phyloP scores from a whole-genome alignment of 2,113 vertebrate genomes.

The Ictidomys tridecemlineatus region DNA sequence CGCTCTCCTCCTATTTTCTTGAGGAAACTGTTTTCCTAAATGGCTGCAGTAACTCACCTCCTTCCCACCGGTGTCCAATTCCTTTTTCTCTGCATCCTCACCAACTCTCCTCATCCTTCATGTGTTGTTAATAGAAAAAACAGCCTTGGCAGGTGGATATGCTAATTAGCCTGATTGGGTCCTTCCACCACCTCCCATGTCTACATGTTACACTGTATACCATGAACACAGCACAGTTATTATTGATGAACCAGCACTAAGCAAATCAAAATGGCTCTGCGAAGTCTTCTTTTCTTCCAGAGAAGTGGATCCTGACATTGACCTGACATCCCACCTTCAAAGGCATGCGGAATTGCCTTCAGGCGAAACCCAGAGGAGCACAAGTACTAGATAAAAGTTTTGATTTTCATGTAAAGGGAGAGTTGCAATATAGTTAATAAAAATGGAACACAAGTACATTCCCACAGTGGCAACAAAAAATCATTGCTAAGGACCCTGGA shows the following conservation, averaged over 20 bases:
- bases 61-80: rapidly evolving
- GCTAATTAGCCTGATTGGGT: background rate
- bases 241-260: background rate
- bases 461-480: background rate
- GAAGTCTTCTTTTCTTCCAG: background rate
- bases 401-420: background rate
- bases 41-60: background rate
- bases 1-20: background rate
- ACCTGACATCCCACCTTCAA: background rate
- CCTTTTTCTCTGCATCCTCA: background rate
- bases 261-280: background rate
- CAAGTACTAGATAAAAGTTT: background rate
- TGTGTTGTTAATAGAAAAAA: background rate
- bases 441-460: background rate
- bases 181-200: background rate
- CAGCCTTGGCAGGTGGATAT: background rate
- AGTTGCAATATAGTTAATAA: no score
- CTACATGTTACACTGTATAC: background rate
- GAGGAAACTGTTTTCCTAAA: background rate
- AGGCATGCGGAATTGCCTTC: background rate
- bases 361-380: background rate
- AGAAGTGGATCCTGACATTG: background rate
- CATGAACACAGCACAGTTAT: background rate
- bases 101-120: background rate
- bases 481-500: no score